Evolutionary conservation across 1,140 invertebrate species (phyloP).

Genomic region (Mesaphorura yosii): DNA sequence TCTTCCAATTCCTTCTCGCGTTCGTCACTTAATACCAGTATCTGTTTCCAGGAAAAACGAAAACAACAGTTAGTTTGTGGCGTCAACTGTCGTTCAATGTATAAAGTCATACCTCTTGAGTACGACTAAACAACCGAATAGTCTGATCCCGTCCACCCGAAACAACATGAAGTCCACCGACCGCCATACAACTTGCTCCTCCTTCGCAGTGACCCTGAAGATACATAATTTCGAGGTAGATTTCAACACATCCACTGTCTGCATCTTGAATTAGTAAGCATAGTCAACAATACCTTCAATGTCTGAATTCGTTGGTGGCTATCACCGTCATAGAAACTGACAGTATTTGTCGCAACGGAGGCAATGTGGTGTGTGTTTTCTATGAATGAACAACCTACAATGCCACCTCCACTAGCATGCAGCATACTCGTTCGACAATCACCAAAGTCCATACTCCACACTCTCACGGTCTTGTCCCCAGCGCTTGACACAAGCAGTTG

Average conservation of each 20-base stretch:
- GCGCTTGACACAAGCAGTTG: constrained; percentile 84
- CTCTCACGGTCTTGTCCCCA: constrained; percentile 87
- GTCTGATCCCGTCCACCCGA: constrained; percentile 81
- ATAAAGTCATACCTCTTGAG: constrained; percentile 59
- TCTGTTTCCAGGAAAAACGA: constrained; percentile 34
- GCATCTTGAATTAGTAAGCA: neutral
- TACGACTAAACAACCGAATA: constrained; percentile 73
- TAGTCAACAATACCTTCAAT: constrained; percentile 55
- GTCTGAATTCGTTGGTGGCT: constrained; percentile 81
- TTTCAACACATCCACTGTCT: too few relatives aligned
- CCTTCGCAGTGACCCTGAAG: constrained; percentile 26
- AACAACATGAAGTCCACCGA: constrained; percentile 65
- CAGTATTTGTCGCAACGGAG: constrained; percentile 24
- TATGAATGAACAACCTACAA: constrained; percentile 23
- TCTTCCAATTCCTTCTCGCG: constrained; percentile 69
- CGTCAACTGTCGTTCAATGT: too few relatives aligned
- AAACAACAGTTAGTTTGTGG: neutral
- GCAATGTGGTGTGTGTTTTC: constrained; percentile 27
- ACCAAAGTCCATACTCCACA: constrained; percentile 98
- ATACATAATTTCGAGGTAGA: constrained; percentile 7
- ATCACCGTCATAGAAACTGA: constrained; percentile 85
- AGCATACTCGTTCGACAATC: constrained; percentile 81
- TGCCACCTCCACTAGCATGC: constrained; percentile 25
- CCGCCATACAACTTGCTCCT: constrained; percentile 33
- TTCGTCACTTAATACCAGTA: constrained; percentile 81